These are phyloP conservation scores for Halcyon senegalensis DNA, from an alignment of 2,113 vertebrate species.

Conservation along the genomic window DNA sequence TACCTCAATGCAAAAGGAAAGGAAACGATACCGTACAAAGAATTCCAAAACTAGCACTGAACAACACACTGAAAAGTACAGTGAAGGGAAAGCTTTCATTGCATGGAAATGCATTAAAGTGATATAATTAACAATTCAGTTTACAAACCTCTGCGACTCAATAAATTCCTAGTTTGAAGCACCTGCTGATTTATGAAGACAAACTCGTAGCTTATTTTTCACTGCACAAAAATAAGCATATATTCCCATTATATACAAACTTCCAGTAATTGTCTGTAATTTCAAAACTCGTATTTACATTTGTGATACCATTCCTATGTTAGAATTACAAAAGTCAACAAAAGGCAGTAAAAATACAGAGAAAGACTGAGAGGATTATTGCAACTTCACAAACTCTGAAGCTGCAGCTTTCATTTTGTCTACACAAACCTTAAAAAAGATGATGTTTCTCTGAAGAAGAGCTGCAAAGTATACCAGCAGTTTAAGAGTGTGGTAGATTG, in stretches of 20 bases:
- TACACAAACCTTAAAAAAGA: neutral
- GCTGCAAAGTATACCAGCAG: neutral
- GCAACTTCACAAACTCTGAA: neutral
- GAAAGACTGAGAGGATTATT: neutral
- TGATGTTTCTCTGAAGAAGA: neutral
- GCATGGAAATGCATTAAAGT: neutral
- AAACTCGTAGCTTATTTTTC: neutral
- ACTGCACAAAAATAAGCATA: neutral
- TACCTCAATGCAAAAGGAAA: neutral
- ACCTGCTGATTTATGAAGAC: neutral
- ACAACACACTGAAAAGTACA: neutral
- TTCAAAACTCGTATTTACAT: neutral
- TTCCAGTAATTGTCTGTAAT: neutral
- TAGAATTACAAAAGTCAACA: neutral
- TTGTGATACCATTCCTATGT: fast-evolving
- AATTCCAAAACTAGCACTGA: neutral
- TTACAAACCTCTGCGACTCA: neutral
- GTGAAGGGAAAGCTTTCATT: neutral
- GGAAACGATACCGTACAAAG: neutral
- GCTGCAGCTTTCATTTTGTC: neutral
- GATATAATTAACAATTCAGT: neutral
- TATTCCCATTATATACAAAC: neutral
- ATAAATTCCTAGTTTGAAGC: neutral
- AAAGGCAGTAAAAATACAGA: neutral
- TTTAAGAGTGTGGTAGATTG: neutral